phyloP scores from a whole-genome alignment of 2,113 vertebrate genomes.

The Genyomyrus donnyi region DNA sequence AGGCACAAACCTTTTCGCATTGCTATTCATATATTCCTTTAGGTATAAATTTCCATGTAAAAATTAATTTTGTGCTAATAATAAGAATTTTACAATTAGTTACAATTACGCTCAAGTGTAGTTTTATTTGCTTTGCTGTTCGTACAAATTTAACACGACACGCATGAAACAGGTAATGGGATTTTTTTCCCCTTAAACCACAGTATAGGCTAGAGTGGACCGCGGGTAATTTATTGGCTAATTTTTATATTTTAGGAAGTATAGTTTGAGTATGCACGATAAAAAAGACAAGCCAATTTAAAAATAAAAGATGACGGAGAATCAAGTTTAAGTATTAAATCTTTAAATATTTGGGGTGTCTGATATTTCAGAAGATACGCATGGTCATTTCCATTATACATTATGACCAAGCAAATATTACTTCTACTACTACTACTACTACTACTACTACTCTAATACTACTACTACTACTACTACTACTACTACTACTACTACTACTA shows the following conservation, averaged over 20 bases:
- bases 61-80: neutral
- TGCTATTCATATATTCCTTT: neutral
- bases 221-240: neutral
- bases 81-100: neutral
- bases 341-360: neutral
- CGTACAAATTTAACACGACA: neutral
- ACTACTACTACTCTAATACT: too few relatives aligned
- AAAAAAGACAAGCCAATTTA: neutral
- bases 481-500: too few relatives aligned
- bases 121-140: neutral
- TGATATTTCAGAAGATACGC: neutral
- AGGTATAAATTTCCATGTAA: neutral
- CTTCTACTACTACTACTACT: neutral
- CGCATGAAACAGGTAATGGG: neutral
- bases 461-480: too few relatives aligned
- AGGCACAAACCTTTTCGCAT: neutral
- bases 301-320: neutral
- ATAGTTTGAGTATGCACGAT: neutral
- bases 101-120: neutral
- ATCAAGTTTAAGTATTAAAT: neutral
- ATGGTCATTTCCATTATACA: neutral
- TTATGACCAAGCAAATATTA: neutral
- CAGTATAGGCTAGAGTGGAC: neutral
- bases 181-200: neutral
- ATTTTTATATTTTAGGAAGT: neutral